Conservation (phyloP, 2,888 invertebrate genomes). For the Sicus ferrugineus region DNA sequence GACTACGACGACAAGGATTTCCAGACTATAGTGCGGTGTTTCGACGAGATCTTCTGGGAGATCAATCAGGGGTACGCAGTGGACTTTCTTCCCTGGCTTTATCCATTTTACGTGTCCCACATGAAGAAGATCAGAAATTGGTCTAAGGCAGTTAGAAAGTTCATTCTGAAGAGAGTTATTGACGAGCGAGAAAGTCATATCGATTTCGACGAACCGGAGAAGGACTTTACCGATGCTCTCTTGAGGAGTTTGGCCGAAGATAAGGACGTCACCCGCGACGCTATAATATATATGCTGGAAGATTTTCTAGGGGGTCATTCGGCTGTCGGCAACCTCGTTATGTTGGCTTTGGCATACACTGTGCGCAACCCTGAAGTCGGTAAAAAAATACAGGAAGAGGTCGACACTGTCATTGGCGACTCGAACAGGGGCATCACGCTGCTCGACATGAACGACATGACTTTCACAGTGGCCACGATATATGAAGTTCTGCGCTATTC, state of each 20-base stretch:
- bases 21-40: conserved; percentile 72
- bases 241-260: conserved; percentile 75
- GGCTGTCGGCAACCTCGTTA: conserved; percentile 84
- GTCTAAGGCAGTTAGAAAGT: conserved; percentile 75
- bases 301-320: conserved; percentile 90
- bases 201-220: conserved; percentile 70
- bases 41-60: conserved; percentile 91
- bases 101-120: conserved; percentile 76
- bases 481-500: conserved; percentile 81
- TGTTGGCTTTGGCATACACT: conserved; percentile 77
- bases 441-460: conserved; percentile 73
- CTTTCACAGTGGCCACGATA: conserved; percentile 83
- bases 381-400: conserved; percentile 73
- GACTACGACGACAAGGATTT: conserved; percentile 75
- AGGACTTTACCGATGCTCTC: conserved; percentile 83
- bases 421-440: conserved; percentile 69
- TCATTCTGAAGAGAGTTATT: conserved; percentile 77
- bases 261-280: conserved; percentile 73
- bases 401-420: conserved; percentile 69
- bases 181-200: conserved; percentile 63
- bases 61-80: conserved; percentile 89
- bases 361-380: conserved; percentile 74
- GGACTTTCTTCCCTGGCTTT: conserved; percentile 84
- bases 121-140: conserved; percentile 74
- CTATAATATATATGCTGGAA: conserved; percentile 82